Conservation (phyloP, 2,797 vertebrate species). For the Xenops minutus region DNA sequence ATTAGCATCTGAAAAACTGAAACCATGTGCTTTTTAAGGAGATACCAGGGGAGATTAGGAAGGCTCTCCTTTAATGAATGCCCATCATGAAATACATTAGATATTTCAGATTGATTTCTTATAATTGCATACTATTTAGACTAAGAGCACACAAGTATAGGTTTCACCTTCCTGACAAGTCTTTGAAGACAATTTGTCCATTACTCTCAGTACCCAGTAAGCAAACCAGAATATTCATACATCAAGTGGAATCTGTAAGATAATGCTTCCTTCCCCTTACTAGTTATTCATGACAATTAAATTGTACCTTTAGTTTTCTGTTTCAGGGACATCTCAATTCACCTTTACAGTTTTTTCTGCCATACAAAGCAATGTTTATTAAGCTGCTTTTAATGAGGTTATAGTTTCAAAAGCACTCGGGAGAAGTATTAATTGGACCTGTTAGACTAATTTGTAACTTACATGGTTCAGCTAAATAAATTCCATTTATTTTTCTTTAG, state of each 20-base stretch:
- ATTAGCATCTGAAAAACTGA: background rate
- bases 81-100: background rate
- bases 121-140: background rate
- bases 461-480: background rate
- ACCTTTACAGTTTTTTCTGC: background rate
- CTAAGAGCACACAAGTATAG: background rate
- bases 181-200: background rate
- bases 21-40: background rate
- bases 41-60: background rate
- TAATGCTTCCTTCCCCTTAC: background rate
- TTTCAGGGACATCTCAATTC: constrained; percentile 45
- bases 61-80: background rate
- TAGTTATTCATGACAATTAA: constrained; percentile 25
- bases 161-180: background rate
- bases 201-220: background rate
- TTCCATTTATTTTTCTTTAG: constrained; percentile 42
- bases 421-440: constrained; percentile 47
- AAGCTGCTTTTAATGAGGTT: constrained; percentile 52
- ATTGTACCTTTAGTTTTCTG: constrained; percentile 20
- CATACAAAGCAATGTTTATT: constrained; percentile 21
- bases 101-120: background rate
- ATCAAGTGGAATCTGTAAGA: background rate
- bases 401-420: constrained; percentile 30
- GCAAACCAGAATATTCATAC: background rate
- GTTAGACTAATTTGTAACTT: constrained; percentile 37